Evolutionary conservation across 2,113 vertebrate genomes (phyloP), one percentile per base, ranked within the genome.

Genomic region (Bostrychus sinensis): DNA sequence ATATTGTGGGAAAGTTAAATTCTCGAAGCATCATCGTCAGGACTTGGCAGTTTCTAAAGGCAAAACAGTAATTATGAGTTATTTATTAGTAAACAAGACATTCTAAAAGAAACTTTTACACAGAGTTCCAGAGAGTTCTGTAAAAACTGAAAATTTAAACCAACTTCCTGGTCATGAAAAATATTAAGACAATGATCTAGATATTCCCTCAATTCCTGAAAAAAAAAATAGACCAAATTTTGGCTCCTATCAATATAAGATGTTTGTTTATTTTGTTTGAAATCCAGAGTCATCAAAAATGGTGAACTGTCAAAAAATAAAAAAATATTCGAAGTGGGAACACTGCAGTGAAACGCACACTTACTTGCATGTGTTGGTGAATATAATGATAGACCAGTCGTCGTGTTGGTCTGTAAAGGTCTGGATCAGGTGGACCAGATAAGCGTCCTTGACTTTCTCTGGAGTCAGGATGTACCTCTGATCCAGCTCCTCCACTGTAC

Each of bases 331-430:
- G 30, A 32, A 32, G 30, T 32, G 30, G 30, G 8, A 32, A 32
- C n/a, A 8, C 41, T 20, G n/a, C 1, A 46, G 3, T 43, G 5
- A 22, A 23, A 19, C 10, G 2, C 22, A 46, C 3, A 28, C 96
- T 89, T 87, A 99, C 97, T 98, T 99, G 97, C 97, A 98, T 0
- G 97, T 98, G 74, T 91, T 97, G 57, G 96, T 98, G 66, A 99
- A 99, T 85, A 99, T 92, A 43, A 99, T 94, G 50, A 98, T 79
- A 38, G 96, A 92, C 96, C 97, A 98, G 76, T 96, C 96, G 4
- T 94, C 78, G 0, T 98, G 95, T 55, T 94, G 79, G 0, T 98
- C 94, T 2, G 95, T 96, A 77, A 98, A 94, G 2, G 37, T 94
- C 90, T 99, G 96, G 59, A 99, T 88, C 25, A 99, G 85, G 28